Base-by-base conservation (phyloP, 1,140 invertebrate genomes). In the Stegodyphus dumicola region DNA sequence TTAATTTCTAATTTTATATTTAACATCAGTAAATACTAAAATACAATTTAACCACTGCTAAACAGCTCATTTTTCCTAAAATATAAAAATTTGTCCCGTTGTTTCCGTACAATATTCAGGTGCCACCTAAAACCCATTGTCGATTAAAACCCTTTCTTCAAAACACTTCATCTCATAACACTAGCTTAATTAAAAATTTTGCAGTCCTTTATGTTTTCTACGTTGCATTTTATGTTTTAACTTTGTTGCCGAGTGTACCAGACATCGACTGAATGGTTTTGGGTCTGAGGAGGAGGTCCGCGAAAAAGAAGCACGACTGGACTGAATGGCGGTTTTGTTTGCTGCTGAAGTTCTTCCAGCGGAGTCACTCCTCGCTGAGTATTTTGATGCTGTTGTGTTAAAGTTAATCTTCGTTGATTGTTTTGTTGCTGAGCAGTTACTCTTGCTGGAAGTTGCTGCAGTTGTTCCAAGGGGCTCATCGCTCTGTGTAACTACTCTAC, bases 271-370 rank as follows among this genome's bases (percentile, higher is more conserved):
- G 84, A 75, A n/a, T 86, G 84, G 13, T 86, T 78, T 17, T 76
- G 51, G 15, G n/a, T 69, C 18, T 85, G 81, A 15, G 73, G 15
- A 64, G 84, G 69, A 52, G 84, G 84, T 73, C 84, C 84, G 51
- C 56, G 53, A 17, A 66, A 71, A 9, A 86, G 52, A 5, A 86
- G 64, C 5, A 86, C 84, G 2, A 86, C 84, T 9, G 84, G 84
- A 56, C 84, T 86, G 17, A 77, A 86, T 9, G 84, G 84, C 15
- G 84, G 84, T 13, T 77, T 71, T 15, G 75, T 78, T 73, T 85
- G 83, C 15, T 77, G 51, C 52, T 78, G 64, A n/a, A 70, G 66
- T 17, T 77, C 73, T n/a, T 85, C 73, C 6, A 76, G 49, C 52
- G 64, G 54, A 13, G 71, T 53, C 33, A 56, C 15, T 9, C 52